Evolutionary conservation across 2,888 invertebrate species (phyloP).

Genomic region (Cryptus armator): DNA sequence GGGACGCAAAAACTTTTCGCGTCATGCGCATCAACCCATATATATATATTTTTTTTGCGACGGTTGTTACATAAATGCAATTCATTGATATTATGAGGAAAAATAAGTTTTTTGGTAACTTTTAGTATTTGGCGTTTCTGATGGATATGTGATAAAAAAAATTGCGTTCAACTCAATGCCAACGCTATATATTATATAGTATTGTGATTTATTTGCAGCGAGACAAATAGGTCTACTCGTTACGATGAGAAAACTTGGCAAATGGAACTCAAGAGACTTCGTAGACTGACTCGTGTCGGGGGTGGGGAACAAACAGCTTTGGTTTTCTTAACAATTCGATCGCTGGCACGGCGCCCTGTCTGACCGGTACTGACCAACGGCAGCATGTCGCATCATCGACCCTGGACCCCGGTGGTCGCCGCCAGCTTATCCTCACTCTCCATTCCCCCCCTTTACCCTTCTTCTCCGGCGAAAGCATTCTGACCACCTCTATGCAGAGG

Average conservation of each 20-base stretch:
- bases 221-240: neutral
- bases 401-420: constrained; percentile 71
- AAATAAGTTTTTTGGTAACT: neutral
- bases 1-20: neutral
- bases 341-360: constrained; percentile 76
- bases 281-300: constrained; percentile 8
- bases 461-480: neutral
- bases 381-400: constrained; percentile 76
- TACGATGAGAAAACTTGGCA: constrained; percentile 11
- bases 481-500: neutral
- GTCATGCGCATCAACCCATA: neutral
- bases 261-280: constrained; percentile 7
- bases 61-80: too few relatives aligned
- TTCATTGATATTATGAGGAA: neutral
- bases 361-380: constrained; percentile 74
- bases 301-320: constrained; percentile 33
- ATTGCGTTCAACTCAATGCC: neutral
- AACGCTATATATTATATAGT: neutral
- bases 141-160: neutral
- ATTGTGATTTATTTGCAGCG: neutral
- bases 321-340: constrained; percentile 43
- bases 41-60: neutral
- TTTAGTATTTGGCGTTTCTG: neutral
- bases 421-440: constrained; percentile 25
- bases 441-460: constrained; percentile 22